Base-by-base conservation (phyloP, 1,140 invertebrate species). In the Leptopilina boulardi region DNA sequence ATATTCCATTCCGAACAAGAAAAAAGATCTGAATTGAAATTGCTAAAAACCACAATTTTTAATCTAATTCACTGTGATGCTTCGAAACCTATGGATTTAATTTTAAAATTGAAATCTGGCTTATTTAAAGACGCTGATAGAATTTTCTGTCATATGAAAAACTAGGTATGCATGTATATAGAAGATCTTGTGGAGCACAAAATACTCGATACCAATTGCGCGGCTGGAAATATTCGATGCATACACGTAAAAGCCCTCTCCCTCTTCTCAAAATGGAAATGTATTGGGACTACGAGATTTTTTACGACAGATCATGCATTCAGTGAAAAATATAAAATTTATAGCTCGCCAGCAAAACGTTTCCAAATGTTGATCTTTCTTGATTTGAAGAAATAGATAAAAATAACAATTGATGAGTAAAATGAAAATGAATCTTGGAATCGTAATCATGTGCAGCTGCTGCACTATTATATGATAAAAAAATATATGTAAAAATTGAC, bases 221-320 rank as follows among this genome's bases (percentile, higher is more conserved):
- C n/a, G 47, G 47, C 47, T 51, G 47, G 47, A 51, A 51, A 51
- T n/a, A n/a, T 51, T 51, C 47, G n/a, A 51, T 51, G 47, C 47
- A 51, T 51, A 18, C n/a, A 51, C 47, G 47, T 51, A 51, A 18
- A 18, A 51, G 13, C 8, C n/a, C n/a, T n/a, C n/a, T n/a, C n/a
- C n/a, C n/a, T n/a, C n/a, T n/a, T n/a, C 47, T 51, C 42, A 44
- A 11, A n/a, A 44, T 44, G 47, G 1, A 51, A n/a, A 18, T 51
- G 47, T 51, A 51, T 51, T 18, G 47, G 18, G 47, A 51, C 47
- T 51, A 51, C 3, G 47, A 51, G 47, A 51, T 51, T 51, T 51
- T 51, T 51, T 51, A 18, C 47, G 47, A 51, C 47, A 15, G 47
- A 51, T 51, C 47, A 51, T 51, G 18, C 47, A 18, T 51, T 51